These are phyloP conservation scores for Scaptomyza pallida DNA, from an alignment of 1,140 invertebrate species.

Conservation along the genomic window DNA sequence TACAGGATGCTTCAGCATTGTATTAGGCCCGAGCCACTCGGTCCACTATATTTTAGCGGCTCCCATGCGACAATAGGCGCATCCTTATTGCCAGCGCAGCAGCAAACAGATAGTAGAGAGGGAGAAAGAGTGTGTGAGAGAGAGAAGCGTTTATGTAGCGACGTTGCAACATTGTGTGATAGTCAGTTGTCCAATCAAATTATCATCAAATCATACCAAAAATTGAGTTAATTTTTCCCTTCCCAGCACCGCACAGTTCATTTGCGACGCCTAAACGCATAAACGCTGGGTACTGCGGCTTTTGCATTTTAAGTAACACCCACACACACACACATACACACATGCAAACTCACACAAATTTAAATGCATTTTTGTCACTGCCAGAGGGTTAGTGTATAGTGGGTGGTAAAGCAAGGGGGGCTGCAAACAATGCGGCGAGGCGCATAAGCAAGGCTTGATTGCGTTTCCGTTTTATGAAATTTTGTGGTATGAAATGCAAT, in stretches of 20 bases:
- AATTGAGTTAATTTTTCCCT: slow-evolving; percentile 74
- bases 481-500: slow-evolving; percentile 75
- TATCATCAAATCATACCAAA: slow-evolving; percentile 76
- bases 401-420: background rate
- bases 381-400: background rate
- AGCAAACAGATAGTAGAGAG: background rate
- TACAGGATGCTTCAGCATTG: slow-evolving; percentile 13
- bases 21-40: slow-evolving; percentile 16
- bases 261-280: slow-evolving; percentile 47
- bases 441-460: slow-evolving; percentile 73
- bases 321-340: slow-evolving; percentile 4
- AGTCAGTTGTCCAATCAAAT: slow-evolving; percentile 68
- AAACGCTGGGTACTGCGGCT: slow-evolving; percentile 45
- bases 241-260: slow-evolving; percentile 61
- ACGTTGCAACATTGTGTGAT: slow-evolving; percentile 19
- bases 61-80: slow-evolving; percentile 6
- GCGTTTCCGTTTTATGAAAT: slow-evolving; percentile 81
- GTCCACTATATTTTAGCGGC: slow-evolving; percentile 44
- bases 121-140: background rate
- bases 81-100: slow-evolving; percentile 18
- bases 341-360: no score
- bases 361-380: slow-evolving; percentile 43
- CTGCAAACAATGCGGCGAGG: slow-evolving; percentile 54
- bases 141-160: background rate
- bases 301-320: slow-evolving; percentile 53